These are phyloP conservation scores for human DNA, from an alignment of 2,113 vertebrate genomes.

Conservation along the genomic window GRCh38 chr4:31074001-31074500, in stretches of 20 bases:
- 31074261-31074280: neutral
- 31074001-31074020: neutral
- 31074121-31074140: rapidly evolving
- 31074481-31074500: neutral
- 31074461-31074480: neutral
- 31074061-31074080: neutral
- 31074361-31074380: neutral
- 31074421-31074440: neutral
- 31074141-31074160: neutral
- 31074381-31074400: neutral
- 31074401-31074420: neutral
- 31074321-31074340: neutral
- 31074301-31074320: neutral
- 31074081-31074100: neutral
- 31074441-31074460: neutral
- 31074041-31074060: neutral
- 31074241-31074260: neutral
- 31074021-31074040: neutral
- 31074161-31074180: neutral
- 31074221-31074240: neutral
- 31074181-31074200: neutral
- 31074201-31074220: neutral
- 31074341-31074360: neutral
- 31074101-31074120: neutral
- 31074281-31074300: neutral